phyloP scores from a whole-genome alignment of 2,888 invertebrate species.

The Sphaerophoria taeniata region DNA sequence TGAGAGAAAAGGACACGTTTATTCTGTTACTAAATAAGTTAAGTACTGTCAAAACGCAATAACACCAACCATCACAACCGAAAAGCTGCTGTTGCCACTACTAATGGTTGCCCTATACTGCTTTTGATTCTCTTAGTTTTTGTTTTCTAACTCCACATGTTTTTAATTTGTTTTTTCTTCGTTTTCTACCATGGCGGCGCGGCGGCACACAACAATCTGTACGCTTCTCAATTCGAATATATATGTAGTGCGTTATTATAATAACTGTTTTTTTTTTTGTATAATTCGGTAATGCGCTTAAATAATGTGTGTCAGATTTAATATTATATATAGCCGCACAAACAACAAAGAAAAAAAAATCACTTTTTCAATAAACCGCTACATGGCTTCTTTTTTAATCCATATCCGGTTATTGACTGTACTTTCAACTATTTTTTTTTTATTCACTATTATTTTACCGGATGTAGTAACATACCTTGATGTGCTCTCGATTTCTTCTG shows the following conservation, averaged over 20 bases:
- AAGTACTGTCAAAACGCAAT: slow-evolving; percentile 74
- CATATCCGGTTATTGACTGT: slow-evolving; percentile 43
- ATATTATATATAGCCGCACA: slow-evolving; percentile 1
- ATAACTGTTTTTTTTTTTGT: slow-evolving; percentile 53
- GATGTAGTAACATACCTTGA: slow-evolving; percentile 27
- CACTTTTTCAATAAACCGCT: slow-evolving; percentile 43
- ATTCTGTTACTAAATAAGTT: slow-evolving; percentile 72
- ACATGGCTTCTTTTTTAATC: slow-evolving; percentile 13
- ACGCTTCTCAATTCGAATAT: too few species aligned
- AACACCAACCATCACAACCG: slow-evolving; percentile 68
- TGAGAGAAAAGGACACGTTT: slow-evolving; percentile 65
- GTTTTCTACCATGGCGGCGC: slow-evolving; percentile 28
- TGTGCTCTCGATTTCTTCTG: slow-evolving; percentile 39
- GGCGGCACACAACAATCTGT: slow-evolving; percentile 27
- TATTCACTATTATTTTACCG: not conserved
- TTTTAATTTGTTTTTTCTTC: too few species aligned
- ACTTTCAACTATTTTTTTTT: slow-evolving; percentile 22
- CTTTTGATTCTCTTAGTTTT: slow-evolving; percentile 71
- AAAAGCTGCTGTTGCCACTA: slow-evolving; percentile 67
- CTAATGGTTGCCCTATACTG: slow-evolving; percentile 58
- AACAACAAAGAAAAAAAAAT: slow-evolving; percentile 10
- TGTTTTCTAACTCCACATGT: slow-evolving; percentile 61
- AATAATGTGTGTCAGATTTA: slow-evolving; percentile 43
- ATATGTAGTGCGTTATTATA: slow-evolving; percentile 68
- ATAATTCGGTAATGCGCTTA: slow-evolving; percentile 59